A percentile compares a stretch with the other conserved stretches of the same genome.
These are phyloP conservation scores for Pterophyllum scalare DNA, from an alignment of 2,113 vertebrate genomes.

Conservation along the genomic window DNA sequence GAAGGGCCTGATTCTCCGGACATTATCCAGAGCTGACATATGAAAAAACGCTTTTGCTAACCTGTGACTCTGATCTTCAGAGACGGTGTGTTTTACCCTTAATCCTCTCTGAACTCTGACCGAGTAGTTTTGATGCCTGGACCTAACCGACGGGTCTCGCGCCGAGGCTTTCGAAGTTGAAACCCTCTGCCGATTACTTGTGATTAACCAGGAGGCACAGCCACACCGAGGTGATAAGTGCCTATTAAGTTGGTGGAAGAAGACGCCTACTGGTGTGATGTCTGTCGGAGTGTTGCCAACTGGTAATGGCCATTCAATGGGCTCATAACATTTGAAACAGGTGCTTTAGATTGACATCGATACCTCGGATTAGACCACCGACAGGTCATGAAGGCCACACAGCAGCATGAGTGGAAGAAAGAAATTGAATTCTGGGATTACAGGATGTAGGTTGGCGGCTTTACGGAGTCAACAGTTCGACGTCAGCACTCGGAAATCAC, in stretches of 20 bases:
- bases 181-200: neutral
- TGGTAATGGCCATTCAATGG: neutral
- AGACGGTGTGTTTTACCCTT: neutral
- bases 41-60: neutral
- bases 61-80: neutral
- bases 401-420: neutral
- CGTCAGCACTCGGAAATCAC: neutral
- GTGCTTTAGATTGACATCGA: neutral
- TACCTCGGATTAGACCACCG: neutral
- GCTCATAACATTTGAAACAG: neutral
- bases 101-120: neutral
- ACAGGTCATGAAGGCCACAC: neutral
- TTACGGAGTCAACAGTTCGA: neutral
- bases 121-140: too few relatives aligned
- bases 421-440: neutral
- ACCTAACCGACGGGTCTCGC: too few relatives aligned
- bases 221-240: neutral
- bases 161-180: neutral
- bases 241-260: neutral
- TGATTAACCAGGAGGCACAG: neutral
- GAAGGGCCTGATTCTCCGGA: neutral
- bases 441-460: neutral
- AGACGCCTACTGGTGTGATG: neutral
- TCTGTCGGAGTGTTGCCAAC: neutral
- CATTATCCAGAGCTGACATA: neutral